A percentile compares a stretch with the other conserved stretches of the same genome.
Conservation (phyloP, 2,797 vertebrate genomes). For the Dendrocincla fuliginosa region DNA sequence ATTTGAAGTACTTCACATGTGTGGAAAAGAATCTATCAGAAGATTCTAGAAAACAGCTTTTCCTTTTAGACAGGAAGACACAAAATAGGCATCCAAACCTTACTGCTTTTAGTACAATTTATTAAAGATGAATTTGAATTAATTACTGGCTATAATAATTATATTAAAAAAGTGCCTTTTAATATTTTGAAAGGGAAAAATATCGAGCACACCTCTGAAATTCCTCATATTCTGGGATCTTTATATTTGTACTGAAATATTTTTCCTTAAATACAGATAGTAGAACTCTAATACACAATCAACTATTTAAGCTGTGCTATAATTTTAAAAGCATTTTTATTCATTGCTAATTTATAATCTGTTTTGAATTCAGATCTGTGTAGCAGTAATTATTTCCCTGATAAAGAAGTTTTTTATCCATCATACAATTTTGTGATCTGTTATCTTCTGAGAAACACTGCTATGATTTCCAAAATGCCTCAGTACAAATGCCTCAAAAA, state of each 20-base stretch:
- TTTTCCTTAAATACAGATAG: neutral
- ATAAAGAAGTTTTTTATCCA: neutral
- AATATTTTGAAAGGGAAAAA: neutral
- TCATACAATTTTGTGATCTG: neutral
- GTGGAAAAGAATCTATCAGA: neutral
- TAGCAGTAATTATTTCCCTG: neutral
- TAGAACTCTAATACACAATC: neutral
- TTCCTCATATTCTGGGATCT: neutral
- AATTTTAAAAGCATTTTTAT: neutral
- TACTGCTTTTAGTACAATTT: neutral
- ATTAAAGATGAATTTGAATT: neutral
- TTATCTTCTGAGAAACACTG: neutral
- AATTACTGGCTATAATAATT: neutral
- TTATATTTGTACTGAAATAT: neutral
- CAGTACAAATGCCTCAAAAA: neutral
- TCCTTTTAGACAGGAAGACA: neutral
- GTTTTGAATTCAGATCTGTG: neutral
- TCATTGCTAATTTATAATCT: neutral
- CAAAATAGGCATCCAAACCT: neutral
- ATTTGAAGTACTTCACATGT: neutral
- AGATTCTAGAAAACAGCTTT: neutral
- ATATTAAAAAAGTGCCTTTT: neutral
- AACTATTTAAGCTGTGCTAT: neutral
- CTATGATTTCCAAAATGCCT: neutral
- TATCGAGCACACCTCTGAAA: neutral